Conservation (phyloP, 2,113 vertebrate species). For the Plecturocebus donacophilus region DNA sequence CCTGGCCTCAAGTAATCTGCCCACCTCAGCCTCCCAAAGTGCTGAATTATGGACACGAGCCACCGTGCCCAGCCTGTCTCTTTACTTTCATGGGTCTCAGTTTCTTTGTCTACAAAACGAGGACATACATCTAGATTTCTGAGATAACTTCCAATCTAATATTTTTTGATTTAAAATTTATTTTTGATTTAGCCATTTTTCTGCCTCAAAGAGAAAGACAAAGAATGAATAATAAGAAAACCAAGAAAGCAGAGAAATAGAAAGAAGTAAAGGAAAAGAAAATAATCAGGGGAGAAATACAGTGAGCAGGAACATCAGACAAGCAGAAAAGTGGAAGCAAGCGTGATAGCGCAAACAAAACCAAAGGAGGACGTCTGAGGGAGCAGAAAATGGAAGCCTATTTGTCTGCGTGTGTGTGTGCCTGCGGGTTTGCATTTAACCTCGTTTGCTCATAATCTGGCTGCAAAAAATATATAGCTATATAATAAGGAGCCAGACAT, state of each 20-base stretch:
- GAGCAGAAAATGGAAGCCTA: not conserved
- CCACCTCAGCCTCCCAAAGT: no score
- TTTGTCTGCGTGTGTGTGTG: constrained; percentile 31
- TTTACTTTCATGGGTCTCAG: not conserved
- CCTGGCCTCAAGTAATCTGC: no score
- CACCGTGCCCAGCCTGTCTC: not conserved
- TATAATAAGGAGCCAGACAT: constrained; percentile 57
- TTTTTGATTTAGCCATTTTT: not conserved
- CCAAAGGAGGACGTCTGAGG: not conserved
- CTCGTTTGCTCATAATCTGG: constrained; percentile 68
- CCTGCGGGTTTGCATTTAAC: not conserved
- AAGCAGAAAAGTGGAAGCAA: not conserved
- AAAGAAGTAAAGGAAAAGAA: not conserved
- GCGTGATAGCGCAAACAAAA: not conserved
- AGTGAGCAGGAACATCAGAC: not conserved
- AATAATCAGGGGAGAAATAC: not conserved
- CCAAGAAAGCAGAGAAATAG: not conserved
- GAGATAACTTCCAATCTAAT: not conserved
- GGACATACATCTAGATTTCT: not conserved
- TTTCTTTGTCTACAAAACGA: not conserved
- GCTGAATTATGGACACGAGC: no score
- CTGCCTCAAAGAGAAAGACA: constrained; percentile 25
- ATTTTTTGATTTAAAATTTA: not conserved
- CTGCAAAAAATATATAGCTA: not conserved
- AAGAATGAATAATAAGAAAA: constrained; percentile 9